phyloP scores from a whole-genome alignment of 2,797 vertebrate species.

The Cyclura pinguis region DNA sequence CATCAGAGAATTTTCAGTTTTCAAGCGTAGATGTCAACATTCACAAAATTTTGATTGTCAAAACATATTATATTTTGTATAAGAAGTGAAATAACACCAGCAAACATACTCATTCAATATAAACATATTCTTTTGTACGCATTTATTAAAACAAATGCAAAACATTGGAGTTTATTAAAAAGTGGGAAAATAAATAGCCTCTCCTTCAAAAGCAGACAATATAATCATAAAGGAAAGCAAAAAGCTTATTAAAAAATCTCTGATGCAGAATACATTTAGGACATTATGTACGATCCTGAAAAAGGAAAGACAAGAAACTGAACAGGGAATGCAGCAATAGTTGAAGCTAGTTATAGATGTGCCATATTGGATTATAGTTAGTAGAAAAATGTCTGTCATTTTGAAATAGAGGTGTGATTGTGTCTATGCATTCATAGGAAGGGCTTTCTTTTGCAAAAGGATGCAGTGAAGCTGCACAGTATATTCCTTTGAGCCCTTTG shows the following conservation, averaged over 20 bases:
- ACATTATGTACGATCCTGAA: background rate
- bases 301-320: background rate
- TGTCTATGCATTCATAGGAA: background rate
- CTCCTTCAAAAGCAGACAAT: conserved; percentile 4
- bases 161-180: conserved; percentile 8
- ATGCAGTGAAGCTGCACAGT: background rate
- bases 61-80: background rate
- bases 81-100: background rate
- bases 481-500: background rate
- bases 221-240: background rate
- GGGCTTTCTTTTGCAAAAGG: background rate
- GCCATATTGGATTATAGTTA: background rate
- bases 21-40: background rate
- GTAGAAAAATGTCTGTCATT: background rate
- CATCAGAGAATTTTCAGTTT: background rate
- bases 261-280: background rate
- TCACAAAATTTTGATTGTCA: background rate
- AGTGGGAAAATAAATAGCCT: background rate
- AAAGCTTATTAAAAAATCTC: background rate
- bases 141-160: background rate
- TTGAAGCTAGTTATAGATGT: background rate
- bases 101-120: background rate
- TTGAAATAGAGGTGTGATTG: background rate
- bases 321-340: background rate
- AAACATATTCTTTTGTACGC: background rate